These are phyloP conservation scores for Epinotia bilunana DNA, from an alignment of 2,888 invertebrate genomes.

Conservation along the genomic window DNA sequence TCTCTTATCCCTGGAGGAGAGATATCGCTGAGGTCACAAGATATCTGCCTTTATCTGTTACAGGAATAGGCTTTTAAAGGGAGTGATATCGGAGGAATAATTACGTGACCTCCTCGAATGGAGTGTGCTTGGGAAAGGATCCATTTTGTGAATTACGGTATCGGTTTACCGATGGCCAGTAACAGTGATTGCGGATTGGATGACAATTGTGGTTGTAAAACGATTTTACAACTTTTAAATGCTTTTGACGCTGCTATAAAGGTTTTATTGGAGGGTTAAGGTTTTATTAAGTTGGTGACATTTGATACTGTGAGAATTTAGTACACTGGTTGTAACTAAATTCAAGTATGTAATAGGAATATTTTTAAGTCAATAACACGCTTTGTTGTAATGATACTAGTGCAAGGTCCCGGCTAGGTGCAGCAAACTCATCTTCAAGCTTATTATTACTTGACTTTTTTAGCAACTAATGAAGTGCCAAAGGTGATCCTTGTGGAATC, in stretches of 20 bases:
- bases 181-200: conserved; percentile 59
- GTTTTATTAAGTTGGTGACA: conserved; percentile 44
- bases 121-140: conserved; percentile 59
- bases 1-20: conserved; percentile 78
- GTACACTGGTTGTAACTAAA: neutral
- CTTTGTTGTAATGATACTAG: neutral
- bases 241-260: conserved; percentile 62
- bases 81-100: conserved; percentile 68
- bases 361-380: neutral
- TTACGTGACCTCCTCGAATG: conserved; percentile 73
- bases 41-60: conserved; percentile 80
- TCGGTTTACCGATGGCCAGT: conserved; percentile 65
- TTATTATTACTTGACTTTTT: neutral
- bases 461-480: no score
- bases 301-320: conserved; percentile 37
- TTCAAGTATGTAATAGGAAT: neutral
- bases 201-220: conserved; percentile 61
- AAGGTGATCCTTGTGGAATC: no score
- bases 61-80: conserved; percentile 83
- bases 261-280: conserved; percentile 53
- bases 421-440: neutral
- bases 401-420: no score
- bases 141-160: conserved; percentile 55
- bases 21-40: conserved; percentile 76
- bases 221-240: conserved; percentile 63